Evolutionary conservation across 2,888 invertebrate species (phyloP), one percentile per base, ranked within the genome.

Genomic region (Leptopilina drosophilae): DNA sequence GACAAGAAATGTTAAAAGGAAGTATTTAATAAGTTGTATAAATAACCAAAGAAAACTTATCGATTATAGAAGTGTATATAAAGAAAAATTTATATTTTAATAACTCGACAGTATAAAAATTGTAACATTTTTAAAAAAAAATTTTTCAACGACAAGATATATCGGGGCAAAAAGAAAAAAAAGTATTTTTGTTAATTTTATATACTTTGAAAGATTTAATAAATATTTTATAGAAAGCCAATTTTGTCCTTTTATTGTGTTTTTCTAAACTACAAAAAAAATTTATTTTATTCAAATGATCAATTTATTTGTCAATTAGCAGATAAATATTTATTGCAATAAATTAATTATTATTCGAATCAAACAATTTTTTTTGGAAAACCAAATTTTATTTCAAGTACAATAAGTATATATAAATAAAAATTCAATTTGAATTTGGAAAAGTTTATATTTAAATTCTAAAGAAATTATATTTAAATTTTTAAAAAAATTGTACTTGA

Each of bases 121-220:
- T 49, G 20, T 20, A 20, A 20, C 6, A 62, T 8, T 62, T 15
- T 62, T 62, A 8, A 20, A 59, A 15, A 20, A 0, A 9, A 20
- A 15, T 0, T 59, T 8, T 59, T 11, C 14, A 59, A 59, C 6
- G 8, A 42, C 5, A 62, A 62, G 20, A 20, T 62, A 8, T 62
- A 62, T 15, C 8, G 1, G 1, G 20, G 20, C 20, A 15, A 62
- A 62, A 9, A 62, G 9, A 20, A 20, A 20, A 62, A 62, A 15
- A 59, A 59, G 12, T 59, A 15, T 62, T 1, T 62, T 62, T 62
- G 62, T 62, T 62, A 62, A 62, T 62, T 62, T 62, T 62, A 59
- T 33, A 33, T 20, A 15, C 9, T 15, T n/a, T 9, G 20, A 20
- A 15, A 9, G 9, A 15, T 15, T 62, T 62, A 62, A 62, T 62